These are phyloP conservation scores for Taenaris catops DNA, from an alignment of 2,888 invertebrate genomes.

Conservation along the genomic window DNA sequence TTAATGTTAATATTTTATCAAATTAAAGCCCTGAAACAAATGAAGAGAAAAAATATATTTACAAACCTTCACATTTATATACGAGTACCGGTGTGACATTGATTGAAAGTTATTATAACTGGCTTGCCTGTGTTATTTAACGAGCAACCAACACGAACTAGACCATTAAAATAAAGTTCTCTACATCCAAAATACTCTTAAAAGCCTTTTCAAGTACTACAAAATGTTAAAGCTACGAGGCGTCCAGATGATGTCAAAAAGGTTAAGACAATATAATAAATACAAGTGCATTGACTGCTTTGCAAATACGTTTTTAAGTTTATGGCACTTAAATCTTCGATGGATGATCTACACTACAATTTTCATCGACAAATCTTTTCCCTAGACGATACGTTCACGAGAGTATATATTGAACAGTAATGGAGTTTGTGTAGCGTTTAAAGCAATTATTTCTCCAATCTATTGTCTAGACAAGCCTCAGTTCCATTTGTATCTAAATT, in stretches of 20 bases:
- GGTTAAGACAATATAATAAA: not conserved
- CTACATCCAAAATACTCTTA: not conserved
- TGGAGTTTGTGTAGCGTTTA: slow-evolving; percentile 35
- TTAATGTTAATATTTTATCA: no score
- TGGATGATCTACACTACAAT: no score
- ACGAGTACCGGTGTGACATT: no score
- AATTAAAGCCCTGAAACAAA: no score
- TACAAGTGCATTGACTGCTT: not conserved
- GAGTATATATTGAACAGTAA: slow-evolving; percentile 15
- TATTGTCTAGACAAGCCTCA: slow-evolving; percentile 37
- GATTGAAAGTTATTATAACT: no score
- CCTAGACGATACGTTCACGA: not conserved
- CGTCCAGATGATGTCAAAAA: not conserved
- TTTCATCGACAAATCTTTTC: not conserved
- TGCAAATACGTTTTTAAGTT: not conserved
- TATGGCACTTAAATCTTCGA: not conserved
- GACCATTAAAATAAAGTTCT: no score
- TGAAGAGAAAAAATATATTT: no score
- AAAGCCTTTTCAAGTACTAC: not conserved
- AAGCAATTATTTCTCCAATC: slow-evolving; percentile 37
- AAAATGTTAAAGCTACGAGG: not conserved
- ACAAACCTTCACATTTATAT: no score
- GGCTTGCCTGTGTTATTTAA: no score
- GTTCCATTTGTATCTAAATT: slow-evolving; percentile 5
- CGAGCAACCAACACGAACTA: no score